Percentiles rank a stretch among this genome's conserved stretches.
Conservation (phyloP, 2,113 vertebrate genomes). For the Uria lomvia region DNA sequence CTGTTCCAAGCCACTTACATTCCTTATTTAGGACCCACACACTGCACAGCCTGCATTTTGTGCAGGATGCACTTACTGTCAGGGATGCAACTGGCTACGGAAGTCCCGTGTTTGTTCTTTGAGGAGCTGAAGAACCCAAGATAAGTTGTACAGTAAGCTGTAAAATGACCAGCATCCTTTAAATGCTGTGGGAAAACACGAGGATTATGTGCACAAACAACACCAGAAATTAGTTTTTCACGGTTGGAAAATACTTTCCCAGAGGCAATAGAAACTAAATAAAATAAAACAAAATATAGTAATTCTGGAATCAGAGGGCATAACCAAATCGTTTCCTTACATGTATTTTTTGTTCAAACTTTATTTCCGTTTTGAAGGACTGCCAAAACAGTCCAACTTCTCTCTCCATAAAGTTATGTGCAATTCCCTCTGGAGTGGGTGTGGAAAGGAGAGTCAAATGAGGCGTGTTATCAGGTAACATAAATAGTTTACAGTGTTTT, state of each 20-base stretch:
- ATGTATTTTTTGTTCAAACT: not conserved
- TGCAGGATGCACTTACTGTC: not conserved
- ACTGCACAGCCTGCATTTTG: not conserved
- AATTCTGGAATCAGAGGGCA: not conserved
- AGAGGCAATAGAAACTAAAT: not conserved
- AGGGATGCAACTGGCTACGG: not conserved
- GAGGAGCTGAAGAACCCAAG: not conserved
- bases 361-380: conserved; percentile 12
- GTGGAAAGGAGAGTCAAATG: not conserved
- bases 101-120: not conserved
- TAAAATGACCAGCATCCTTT: not conserved
- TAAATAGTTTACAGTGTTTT: not conserved
- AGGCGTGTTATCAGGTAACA: conserved; percentile 27
- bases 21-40: not conserved
- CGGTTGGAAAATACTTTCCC: not conserved
- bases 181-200: not conserved
- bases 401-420: not conserved
- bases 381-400: not conserved
- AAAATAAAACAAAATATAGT: not conserved
- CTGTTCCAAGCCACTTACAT: not conserved
- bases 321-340: not conserved
- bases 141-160: not conserved
- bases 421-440: not conserved
- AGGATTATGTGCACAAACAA: not conserved
- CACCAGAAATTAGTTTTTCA: conserved; percentile 11